Evolutionary conservation across 2,113 vertebrate genomes (phyloP).

Genomic region (Herpailurus yagouaroundi): DNA sequence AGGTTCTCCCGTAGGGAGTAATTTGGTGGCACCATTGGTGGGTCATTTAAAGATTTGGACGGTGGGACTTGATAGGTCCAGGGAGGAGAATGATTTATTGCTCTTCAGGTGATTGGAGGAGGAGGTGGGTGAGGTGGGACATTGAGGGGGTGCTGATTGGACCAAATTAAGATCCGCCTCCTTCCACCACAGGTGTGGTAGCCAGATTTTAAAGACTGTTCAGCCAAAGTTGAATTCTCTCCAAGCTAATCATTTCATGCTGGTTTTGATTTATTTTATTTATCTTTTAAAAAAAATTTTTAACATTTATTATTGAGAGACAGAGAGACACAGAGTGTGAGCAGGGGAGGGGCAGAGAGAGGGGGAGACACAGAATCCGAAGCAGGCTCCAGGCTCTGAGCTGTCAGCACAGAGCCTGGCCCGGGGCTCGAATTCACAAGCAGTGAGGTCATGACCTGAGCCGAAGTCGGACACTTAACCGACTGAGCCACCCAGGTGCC

Average conservation of each 20-base stretch:
- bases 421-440: too few species aligned
- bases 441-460: too few species aligned
- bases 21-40: background rate
- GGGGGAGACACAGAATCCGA: too few species aligned
- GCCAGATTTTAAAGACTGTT: background rate
- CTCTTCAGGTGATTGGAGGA: background rate
- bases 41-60: background rate
- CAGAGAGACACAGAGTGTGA: too few species aligned
- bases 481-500: too few species aligned
- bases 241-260: background rate
- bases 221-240: background rate
- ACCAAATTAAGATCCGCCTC: background rate
- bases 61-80: background rate
- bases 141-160: background rate
- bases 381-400: too few species aligned
- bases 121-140: background rate
- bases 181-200: too few species aligned
- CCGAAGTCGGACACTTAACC: too few species aligned
- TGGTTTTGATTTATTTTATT: background rate
- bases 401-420: too few species aligned
- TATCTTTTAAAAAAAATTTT: background rate
- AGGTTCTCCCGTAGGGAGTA: background rate
- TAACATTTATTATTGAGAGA: too few species aligned
- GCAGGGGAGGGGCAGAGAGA: too few species aligned
- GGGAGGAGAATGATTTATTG: too few species aligned